A percentile compares a stretch with the other conserved stretches of the same genome.
phyloP scores from a whole-genome alignment of 2,888 invertebrate genomes.

The Diaperis boleti region DNA sequence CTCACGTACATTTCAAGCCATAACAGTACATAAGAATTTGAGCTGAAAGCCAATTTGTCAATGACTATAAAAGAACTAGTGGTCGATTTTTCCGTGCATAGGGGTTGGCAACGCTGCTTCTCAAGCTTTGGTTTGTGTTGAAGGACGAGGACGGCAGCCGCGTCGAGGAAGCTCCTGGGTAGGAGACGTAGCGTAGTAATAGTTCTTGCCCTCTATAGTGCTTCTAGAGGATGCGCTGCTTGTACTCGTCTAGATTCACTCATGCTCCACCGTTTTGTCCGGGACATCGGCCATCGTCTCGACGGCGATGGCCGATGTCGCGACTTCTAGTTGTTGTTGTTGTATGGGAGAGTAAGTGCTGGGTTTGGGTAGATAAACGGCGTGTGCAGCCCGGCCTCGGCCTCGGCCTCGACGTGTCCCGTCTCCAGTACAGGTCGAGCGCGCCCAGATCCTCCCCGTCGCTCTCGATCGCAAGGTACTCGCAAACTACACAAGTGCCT shows the following conservation, averaged over 20 bases:
- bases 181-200: conserved; percentile 53
- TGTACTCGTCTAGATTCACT: conserved; percentile 60
- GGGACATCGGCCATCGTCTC: conserved; percentile 2
- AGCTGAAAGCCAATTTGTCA: too few species aligned
- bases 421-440: conserved; percentile 59
- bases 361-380: conserved; percentile 78
- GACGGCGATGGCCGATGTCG: conserved; percentile 35
- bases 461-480: conserved; percentile 96
- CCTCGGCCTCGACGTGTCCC: conserved; percentile 69
- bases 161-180: conserved; percentile 58
- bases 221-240: conserved; percentile 56
- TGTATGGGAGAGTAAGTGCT: conserved; percentile 56
- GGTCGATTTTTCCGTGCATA: neutral
- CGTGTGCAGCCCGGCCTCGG: conserved; percentile 77
- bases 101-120: neutral
- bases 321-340: conserved; percentile 41
- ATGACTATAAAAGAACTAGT: neutral
- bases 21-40: too few species aligned
- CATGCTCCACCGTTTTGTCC: conserved; percentile 48
- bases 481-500: conserved; percentile 93
- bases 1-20: too few species aligned
- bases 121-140: conserved; percentile 63
- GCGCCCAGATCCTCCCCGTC: conserved; percentile 77
- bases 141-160: conserved; percentile 62
- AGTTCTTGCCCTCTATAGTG: conserved; percentile 47